phyloP scores from a whole-genome alignment of 2,797 vertebrate species.

The Fistularia tabacaria region DNA sequence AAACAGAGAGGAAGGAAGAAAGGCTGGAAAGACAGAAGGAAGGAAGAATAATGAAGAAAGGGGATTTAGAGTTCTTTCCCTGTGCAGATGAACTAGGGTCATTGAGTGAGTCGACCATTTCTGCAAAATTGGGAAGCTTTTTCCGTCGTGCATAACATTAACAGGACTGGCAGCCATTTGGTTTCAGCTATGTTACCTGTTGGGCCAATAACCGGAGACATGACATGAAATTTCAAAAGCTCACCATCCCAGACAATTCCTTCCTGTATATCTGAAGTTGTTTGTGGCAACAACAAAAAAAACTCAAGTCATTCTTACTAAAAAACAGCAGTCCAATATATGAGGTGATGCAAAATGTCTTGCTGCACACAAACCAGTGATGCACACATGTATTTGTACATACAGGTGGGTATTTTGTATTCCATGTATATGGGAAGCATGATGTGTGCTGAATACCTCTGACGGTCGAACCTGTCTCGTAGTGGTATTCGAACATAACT shows the following conservation, averaged over 20 bases:
- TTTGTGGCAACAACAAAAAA: slow-evolving; percentile 6
- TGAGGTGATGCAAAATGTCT: slow-evolving; percentile 15
- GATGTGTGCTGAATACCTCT: slow-evolving; percentile 49
- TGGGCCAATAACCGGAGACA: slow-evolving; percentile 36
- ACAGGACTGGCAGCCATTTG: slow-evolving; percentile 46
- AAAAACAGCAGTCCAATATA: slow-evolving; percentile 26
- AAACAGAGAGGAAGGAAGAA: not conserved
- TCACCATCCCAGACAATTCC: slow-evolving; percentile 9
- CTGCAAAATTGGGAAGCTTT: slow-evolving; percentile 30
- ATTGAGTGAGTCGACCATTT: slow-evolving; percentile 28
- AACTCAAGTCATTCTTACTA: slow-evolving; percentile 19
- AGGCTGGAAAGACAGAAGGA: too few species aligned
- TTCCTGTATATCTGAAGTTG: slow-evolving; percentile 16
- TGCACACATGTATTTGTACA: slow-evolving; percentile 28
- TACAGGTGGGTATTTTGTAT: slow-evolving; percentile 48
- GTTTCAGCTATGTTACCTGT: slow-evolving; percentile 38
- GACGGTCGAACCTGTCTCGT: slow-evolving; percentile 33
- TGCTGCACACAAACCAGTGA: slow-evolving; percentile 7
- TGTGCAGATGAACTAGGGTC: slow-evolving; percentile 43
- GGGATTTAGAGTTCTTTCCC: slow-evolving; percentile 3
- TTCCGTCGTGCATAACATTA: slow-evolving; percentile 39
- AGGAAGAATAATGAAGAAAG: too few species aligned
- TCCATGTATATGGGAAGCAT: slow-evolving; percentile 36
- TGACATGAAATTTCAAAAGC: slow-evolving; percentile 37
- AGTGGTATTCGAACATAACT: slow-evolving; percentile 59